Evolutionary conservation across 2,888 invertebrate species (phyloP), one percentile per base, ranked within the genome.

Genomic region (Agrotis segetum): DNA sequence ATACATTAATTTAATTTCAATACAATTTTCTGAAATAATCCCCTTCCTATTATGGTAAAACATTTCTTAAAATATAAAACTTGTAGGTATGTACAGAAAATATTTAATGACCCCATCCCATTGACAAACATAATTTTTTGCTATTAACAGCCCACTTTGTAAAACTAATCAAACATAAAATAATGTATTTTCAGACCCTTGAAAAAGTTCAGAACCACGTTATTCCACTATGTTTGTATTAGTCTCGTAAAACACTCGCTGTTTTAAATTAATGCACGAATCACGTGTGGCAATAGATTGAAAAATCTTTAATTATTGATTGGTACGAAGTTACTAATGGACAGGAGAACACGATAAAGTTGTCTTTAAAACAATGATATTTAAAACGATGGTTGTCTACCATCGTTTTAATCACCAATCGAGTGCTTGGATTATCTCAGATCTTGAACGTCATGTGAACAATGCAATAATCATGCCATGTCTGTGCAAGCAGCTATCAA

Each of bases 161-260:
- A 13, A 47, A 40, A 19, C n/a, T 21, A 63, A 63, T 60, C 40
- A 75, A 60, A 64, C 69, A 40, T 55, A 73, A 52, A 40, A 7
- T 46, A 14, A 46, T 44, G 19, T 29, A 21, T 52, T 58, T 59
- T 34, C 40, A 49, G 29, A 61, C 56, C 67, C 52, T 55, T 71
- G 63, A 50, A 21, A 56, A 77, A 78, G 68, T 78, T 69, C 79
- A 78, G 9, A 73, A 65, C 19, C 66, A 47, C 29, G 24, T 55
- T 11, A 60, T 58, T 44, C 7, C 17, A 44, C 40, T 24, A 50
- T 49, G 55, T 44, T 46, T 46, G 17, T 19, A 19, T 52, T 24
- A 60, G 47, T 56, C 6, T 24, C n/a, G 19, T 46, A 19, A 61
- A 66, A 21, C 24, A 49, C 24, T 50, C 19, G 52, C 16, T 24